Evolutionary conservation across 2,113 vertebrate species (phyloP).

Genomic region (Nanorana parkeri): DNA sequence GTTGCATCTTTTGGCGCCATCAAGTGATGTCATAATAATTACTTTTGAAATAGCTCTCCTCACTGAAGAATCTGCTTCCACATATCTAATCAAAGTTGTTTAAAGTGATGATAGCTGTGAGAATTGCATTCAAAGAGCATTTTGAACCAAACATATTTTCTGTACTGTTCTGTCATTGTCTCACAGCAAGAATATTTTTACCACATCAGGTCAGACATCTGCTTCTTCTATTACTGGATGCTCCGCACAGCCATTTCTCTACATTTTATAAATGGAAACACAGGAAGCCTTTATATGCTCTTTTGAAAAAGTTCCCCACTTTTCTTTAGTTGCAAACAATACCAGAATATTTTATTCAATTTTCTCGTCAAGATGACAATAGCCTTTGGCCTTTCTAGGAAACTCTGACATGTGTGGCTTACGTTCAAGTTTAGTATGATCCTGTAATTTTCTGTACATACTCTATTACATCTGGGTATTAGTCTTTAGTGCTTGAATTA

Average conservation of each 20-base stretch:
- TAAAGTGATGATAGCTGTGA: constrained; percentile 21
- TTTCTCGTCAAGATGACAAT: neutral
- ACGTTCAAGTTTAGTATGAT: neutral
- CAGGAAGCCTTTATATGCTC: constrained; percentile 6
- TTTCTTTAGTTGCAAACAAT: neutral
- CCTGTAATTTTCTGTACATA: neutral
- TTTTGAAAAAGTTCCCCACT: neutral
- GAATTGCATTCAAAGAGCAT: constrained; percentile 15
- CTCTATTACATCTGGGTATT: neutral
- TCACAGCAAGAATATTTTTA: neutral
- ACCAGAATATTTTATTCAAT: neutral
- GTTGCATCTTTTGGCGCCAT: constrained; percentile 15
- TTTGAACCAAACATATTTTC: constrained; percentile 3
- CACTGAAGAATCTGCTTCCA: neutral
- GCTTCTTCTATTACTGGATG: constrained; percentile 37
- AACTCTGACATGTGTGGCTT: neutral
- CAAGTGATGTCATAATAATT: constrained; percentile 30
- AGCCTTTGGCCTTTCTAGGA: neutral
- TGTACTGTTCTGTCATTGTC: constrained; percentile 19
- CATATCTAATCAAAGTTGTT: neutral
- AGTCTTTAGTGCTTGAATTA: neutral
- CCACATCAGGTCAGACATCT: constrained; percentile 28
- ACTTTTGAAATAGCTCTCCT: neutral
- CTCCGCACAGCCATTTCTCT: neutral
- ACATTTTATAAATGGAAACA: constrained; percentile 34